A percentile compares a stretch with the other conserved stretches of the same genome.
phyloP scores from a whole-genome alignment of 1,140 invertebrate genomes.

The Pissodes strobi region DNA sequence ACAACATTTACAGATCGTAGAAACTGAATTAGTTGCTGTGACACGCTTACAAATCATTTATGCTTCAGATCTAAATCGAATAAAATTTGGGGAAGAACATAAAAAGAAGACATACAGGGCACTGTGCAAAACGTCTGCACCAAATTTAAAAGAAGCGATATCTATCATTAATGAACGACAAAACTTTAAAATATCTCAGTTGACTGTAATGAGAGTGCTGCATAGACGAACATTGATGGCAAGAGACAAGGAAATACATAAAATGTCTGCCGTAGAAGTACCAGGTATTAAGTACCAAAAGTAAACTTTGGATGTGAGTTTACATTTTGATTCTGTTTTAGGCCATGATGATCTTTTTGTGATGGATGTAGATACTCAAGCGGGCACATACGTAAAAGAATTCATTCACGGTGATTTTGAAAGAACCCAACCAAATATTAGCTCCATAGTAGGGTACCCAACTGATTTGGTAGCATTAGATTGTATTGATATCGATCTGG shows the following conservation, averaged over 20 bases:
- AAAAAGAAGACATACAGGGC: constrained; percentile 86
- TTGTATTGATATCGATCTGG: constrained; percentile 68
- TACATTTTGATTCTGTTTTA: constrained; percentile 39
- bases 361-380: constrained; percentile 80
- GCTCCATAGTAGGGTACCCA: constrained; percentile 63
- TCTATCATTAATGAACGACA: constrained; percentile 55
- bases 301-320: not conserved
- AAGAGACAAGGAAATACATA: constrained; percentile 67
- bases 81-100: constrained; percentile 86
- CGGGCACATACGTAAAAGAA: constrained; percentile 97
- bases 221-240: constrained; percentile 76
- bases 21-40: constrained; percentile 65
- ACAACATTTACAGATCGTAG: constrained; percentile 67
- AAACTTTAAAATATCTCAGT: constrained; percentile 60
- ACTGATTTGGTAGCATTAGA: constrained; percentile 77
- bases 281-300: constrained; percentile 47
- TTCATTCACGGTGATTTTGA: constrained; percentile 96
- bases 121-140: constrained; percentile 66
- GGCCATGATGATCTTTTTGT: constrained; percentile 63
- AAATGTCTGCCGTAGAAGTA: constrained; percentile 60
- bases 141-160: constrained; percentile 61
- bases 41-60: constrained; percentile 67
- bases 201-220: constrained; percentile 83
- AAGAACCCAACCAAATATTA: constrained; percentile 74
- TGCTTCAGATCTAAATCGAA: constrained; percentile 67